Conservation (phyloP, 2,888 invertebrate species). For the Muscina levida region DNA sequence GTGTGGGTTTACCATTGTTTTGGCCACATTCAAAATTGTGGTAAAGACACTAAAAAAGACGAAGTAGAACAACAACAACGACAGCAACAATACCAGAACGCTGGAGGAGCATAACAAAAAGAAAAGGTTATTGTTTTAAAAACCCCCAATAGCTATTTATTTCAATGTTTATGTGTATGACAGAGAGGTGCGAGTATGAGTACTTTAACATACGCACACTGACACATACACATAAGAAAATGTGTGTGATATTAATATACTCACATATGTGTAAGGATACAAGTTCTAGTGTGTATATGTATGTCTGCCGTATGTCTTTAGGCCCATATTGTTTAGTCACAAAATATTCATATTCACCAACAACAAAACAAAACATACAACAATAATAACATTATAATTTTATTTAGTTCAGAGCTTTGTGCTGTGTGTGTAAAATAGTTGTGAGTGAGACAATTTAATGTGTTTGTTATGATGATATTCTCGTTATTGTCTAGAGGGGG, state of each 20-base stretch:
- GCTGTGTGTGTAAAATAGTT: constrained; percentile 48
- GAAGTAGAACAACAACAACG: neutral
- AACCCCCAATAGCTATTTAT: constrained; percentile 51
- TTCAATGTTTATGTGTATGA: constrained; percentile 25
- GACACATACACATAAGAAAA: neutral
- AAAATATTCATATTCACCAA: too few relatives aligned
- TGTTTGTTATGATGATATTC: constrained; percentile 61
- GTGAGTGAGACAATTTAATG: constrained; percentile 62
- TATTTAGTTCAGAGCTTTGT: constrained; percentile 37
- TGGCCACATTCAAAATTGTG: neutral
- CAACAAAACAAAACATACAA: too few relatives aligned
- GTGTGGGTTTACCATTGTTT: constrained; percentile 46
- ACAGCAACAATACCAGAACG: neutral
- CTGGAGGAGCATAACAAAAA: neutral
- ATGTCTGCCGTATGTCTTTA: neutral
- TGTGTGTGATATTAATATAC: neutral
- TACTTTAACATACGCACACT: constrained; percentile 27
- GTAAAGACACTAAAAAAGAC: neutral
- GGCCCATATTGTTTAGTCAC: neutral
- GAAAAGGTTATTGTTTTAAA: constrained; percentile 55
- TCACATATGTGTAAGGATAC: neutral
- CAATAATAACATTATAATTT: constrained; percentile 53
- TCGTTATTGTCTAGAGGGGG: constrained; percentile 61
- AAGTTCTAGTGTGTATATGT: neutral
- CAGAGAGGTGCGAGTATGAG: too few relatives aligned